A percentile compares a stretch with the other conserved stretches of the same genome.
Evolutionary conservation across 2,113 vertebrate genomes (phyloP).

Genomic region (Colossoma macropomum): DNA sequence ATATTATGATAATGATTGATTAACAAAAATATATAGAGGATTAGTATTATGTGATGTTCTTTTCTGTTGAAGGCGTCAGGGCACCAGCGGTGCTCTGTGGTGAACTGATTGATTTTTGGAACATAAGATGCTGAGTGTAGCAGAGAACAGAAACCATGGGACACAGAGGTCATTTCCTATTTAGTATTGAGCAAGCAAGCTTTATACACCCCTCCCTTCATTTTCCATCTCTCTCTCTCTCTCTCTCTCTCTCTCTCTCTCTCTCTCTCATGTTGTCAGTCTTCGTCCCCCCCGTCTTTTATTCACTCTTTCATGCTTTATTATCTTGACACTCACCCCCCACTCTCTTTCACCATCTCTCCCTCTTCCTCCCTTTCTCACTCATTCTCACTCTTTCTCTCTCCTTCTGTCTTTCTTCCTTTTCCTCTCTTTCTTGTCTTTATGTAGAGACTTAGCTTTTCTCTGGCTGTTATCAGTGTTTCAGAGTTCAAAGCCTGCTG

Average conservation of each 20-base stretch:
- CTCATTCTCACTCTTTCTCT: no score
- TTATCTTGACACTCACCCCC: not conserved
- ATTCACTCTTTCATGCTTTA: not conserved
- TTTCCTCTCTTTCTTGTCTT: not conserved
- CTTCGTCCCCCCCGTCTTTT: not conserved
- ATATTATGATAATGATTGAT: no score
- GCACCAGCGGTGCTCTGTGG: not conserved
- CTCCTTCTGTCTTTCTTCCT: not conserved
- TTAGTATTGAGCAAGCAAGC: not conserved
- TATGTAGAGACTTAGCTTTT: conserved; percentile 7
- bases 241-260: not conserved
- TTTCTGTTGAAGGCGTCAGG: not conserved
- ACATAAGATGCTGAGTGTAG: conserved; percentile 20
- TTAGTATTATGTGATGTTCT: not conserved
- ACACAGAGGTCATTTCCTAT: conserved; percentile 35
- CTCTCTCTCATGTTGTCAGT: not conserved
- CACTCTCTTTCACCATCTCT: no score
- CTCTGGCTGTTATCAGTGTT: conserved; percentile 33
- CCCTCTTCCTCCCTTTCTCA: not conserved
- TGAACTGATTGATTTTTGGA: conserved; percentile 25
- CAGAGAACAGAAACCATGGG: conserved; percentile 14
- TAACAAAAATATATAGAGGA: no score
- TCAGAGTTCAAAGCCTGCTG: conserved; percentile 35
- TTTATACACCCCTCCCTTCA: not conserved
- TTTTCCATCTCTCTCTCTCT: not conserved